phyloP scores from a whole-genome alignment of 2,888 invertebrate species.

The Therioaphis trifolii region DNA sequence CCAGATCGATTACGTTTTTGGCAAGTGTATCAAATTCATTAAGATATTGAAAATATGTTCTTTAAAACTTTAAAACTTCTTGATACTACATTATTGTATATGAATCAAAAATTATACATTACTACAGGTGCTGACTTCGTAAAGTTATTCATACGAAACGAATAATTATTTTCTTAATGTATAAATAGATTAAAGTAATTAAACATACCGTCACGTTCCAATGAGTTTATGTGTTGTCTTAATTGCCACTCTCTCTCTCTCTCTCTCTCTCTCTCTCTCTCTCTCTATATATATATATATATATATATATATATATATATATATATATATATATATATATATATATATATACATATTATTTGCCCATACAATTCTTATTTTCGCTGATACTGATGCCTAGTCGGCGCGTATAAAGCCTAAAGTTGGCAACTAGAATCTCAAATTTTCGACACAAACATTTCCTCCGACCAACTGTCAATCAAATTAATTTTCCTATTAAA shows the following conservation, averaged over 20 bases:
- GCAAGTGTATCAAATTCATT: background rate
- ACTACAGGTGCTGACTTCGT: background rate
- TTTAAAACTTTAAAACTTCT: constrained; percentile 6
- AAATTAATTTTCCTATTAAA: constrained; percentile 59
- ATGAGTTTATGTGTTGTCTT: too few species aligned
- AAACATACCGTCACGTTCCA: too few species aligned
- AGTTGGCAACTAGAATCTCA: constrained; percentile 19
- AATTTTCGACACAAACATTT: constrained; percentile 24
- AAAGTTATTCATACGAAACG: background rate
- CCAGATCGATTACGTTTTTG: background rate
- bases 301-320: too few species aligned
- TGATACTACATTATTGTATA: background rate
- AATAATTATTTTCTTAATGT: too few species aligned
- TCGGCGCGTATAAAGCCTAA: background rate
- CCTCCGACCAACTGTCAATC: constrained; percentile 32
- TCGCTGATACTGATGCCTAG: constrained; percentile 1
- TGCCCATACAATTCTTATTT: background rate
- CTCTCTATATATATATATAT: too few species aligned
- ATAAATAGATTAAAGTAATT: constrained; percentile 25
- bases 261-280: too few species aligned
- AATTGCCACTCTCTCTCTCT: too few species aligned
- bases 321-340: background rate
- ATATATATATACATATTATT: background rate
- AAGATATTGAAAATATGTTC: background rate
- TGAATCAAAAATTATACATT: background rate